These are phyloP conservation scores for Drymonia ruficornis DNA, from an alignment of 2,888 invertebrate genomes.

Conservation along the genomic window DNA sequence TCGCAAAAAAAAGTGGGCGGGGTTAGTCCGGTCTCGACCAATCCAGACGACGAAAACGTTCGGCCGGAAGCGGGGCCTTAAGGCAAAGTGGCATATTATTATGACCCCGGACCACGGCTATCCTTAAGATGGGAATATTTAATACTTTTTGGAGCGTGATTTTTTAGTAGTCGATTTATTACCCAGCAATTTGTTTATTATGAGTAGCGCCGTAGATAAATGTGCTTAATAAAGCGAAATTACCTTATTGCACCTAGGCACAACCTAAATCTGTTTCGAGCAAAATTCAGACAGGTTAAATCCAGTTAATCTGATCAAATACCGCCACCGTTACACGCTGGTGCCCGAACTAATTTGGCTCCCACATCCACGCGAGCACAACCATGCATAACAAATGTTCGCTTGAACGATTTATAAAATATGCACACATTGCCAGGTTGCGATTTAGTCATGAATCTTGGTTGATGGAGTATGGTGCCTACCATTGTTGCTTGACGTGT, in stretches of 20 bases:
- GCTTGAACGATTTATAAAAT: conserved; percentile 73
- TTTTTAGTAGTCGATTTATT: too few relatives aligned
- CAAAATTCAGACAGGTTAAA: conserved; percentile 34
- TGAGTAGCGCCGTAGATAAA: too few relatives aligned
- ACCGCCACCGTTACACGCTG: conserved; percentile 33
- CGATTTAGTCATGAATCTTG: conserved; percentile 60
- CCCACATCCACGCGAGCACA: conserved; percentile 41
- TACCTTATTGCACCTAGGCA: background rate
- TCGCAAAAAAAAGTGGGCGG: too few relatives aligned
- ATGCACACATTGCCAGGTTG: conserved; percentile 67
- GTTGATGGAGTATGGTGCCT: conserved; percentile 20
- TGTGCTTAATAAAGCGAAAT: too few relatives aligned
- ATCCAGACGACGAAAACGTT: too few relatives aligned
- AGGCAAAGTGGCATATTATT: too few relatives aligned
- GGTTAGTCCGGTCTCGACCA: too few relatives aligned
- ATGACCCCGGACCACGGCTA: too few relatives aligned
- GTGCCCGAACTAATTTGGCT: conserved; percentile 63
- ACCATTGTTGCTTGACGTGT: background rate
- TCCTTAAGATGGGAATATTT: too few relatives aligned
- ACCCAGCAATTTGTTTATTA: too few relatives aligned
- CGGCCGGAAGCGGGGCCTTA: too few relatives aligned
- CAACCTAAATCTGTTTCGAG: conserved; percentile 12
- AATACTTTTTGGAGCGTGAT: too few relatives aligned
- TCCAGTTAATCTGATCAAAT: conserved; percentile 47
- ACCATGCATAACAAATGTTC: conserved; percentile 68